Base-by-base conservation (phyloP, 2,113 vertebrate species). In the Trogon surrucura region DNA sequence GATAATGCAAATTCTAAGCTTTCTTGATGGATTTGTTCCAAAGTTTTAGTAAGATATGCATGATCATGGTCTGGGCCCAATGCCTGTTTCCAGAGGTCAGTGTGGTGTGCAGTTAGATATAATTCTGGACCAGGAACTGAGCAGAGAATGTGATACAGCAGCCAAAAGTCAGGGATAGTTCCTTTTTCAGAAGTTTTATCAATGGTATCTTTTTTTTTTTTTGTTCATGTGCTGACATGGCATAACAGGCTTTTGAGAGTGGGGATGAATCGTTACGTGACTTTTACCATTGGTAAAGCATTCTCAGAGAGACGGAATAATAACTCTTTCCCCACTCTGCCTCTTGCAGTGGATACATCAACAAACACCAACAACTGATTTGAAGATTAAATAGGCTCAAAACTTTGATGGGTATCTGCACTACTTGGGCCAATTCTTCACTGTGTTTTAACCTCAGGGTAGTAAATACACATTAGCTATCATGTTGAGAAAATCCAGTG, bases 1-100 rank as follows among this genome's bases (percentile, higher is more conserved):
- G 27, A 47, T 85, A 65, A 48, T 61, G 29, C 79, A 85, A 75
- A 62, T 65, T 82, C 70, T 36, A 67, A 69, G 53, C 1, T 41
- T 89, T 87, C 66, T 61, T 41, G 11, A 54, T 50, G 73, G 61
- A 34, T 72, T 85, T 87, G 26, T 81, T 92, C 73, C 83, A 82
- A 91, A 91, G n/a, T 85, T 84, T 91, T 74, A 72, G 50, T 75
- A 94, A 95, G 69, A 93, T 91, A 92, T 92, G 83, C 77, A 92
- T 82, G 80, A 92, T 79, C 88, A 91, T 10, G 27, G 9, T 79
- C 81, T 93, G 73, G 69, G 77, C 80, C 36, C 5, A 1, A 44
- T 80, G 91, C 87, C 92, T 80, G 67, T 88, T 88, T 84, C 51
- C 71, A 66, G 38, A 91, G 84, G 91, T 80, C 80, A 87, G 47